phyloP scores from a whole-genome alignment of 2,888 invertebrate genomes.

The Chrysodeixis includens region DNA sequence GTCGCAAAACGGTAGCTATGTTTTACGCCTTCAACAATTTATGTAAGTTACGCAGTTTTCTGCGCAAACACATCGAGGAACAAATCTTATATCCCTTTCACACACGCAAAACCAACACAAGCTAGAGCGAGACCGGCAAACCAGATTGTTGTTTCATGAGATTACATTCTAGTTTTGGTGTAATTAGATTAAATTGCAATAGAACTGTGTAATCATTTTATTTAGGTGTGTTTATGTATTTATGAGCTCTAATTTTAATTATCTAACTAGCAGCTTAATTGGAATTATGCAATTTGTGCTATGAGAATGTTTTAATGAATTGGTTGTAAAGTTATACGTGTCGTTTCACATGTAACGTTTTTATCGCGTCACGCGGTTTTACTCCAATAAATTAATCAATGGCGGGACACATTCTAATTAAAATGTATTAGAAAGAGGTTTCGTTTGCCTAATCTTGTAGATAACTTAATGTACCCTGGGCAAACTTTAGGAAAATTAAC shows the following conservation, averaged over 20 bases:
- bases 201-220: slow-evolving; percentile 46
- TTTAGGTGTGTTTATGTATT: slow-evolving; percentile 39
- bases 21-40: slow-evolving; percentile 51
- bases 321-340: not conserved
- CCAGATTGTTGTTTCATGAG: slow-evolving; percentile 53
- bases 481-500: no score
- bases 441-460: no score
- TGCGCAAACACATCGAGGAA: slow-evolving; percentile 42
- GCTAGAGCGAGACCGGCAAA: slow-evolving; percentile 25
- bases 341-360: not conserved
- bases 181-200: slow-evolving; percentile 59
- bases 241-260: slow-evolving; percentile 4
- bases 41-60: slow-evolving; percentile 51
- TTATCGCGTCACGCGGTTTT: no score
- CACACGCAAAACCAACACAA: not conserved
- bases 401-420: no score
- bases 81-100: slow-evolving; percentile 30
- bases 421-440: no score
- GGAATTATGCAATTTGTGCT: slow-evolving; percentile 1
- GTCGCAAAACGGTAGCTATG: slow-evolving; percentile 50
- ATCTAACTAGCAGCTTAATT: not conserved
- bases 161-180: slow-evolving; percentile 57
- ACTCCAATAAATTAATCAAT: no score
- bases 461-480: no score
- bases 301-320: slow-evolving; percentile 1